Evolutionary conservation across 2,797 vertebrate species (phyloP).

Genomic region (Characodon lateralis): DNA sequence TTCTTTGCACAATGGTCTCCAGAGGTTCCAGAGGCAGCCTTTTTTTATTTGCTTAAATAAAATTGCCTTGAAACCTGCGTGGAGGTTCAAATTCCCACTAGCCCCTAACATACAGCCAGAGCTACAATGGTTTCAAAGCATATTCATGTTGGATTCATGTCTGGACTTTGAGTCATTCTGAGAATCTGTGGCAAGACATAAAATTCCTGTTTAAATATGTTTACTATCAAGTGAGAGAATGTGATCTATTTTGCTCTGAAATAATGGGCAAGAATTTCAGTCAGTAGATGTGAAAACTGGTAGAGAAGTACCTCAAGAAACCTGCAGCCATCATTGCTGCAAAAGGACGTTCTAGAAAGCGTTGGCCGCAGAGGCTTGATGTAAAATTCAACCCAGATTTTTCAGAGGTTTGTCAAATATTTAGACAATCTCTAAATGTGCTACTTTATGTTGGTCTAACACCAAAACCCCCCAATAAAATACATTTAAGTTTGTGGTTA

Average conservation of each 20-base stretch:
- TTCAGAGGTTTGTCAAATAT: conserved; percentile 2
- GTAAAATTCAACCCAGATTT: neutral
- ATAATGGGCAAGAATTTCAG: neutral
- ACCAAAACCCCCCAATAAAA: neutral
- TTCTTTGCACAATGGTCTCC: no score
- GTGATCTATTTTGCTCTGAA: neutral
- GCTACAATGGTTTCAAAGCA: neutral
- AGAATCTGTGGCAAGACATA: no score
- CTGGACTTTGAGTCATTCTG: no score
- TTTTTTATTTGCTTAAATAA: no score
- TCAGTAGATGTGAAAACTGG: neutral
- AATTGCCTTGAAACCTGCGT: neutral
- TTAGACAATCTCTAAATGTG: neutral
- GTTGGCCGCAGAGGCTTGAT: neutral
- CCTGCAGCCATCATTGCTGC: neutral
- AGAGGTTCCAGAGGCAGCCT: no score
- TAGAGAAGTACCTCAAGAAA: neutral
- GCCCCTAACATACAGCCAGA: no score
- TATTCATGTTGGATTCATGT: no score
- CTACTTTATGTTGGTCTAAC: neutral
- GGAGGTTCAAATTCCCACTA: neutral
- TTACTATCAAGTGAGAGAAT: no score
- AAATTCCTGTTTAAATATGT: no score
- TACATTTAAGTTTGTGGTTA: neutral
- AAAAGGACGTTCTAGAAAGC: neutral